Evolutionary conservation across 2,113 vertebrate species (phyloP), one percentile per base, ranked within the genome.

Genomic region (Vanacampus margaritifer): DNA sequence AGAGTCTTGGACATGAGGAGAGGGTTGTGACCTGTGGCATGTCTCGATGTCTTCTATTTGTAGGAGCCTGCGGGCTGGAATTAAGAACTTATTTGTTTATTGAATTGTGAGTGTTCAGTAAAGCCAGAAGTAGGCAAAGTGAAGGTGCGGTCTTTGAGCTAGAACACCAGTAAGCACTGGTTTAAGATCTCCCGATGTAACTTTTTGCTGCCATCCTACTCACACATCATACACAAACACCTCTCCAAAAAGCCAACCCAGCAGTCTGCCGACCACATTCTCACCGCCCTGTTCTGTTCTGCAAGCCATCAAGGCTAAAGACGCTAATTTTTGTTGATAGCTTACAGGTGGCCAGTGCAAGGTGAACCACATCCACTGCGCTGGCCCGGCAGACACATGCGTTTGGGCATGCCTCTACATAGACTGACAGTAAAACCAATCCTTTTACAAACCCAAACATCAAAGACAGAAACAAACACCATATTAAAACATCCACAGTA

Each of bases 271-370:
- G 65, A 61, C 79, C 67, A 75, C 79, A 77, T 76, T 82, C 75
- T 82, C 83, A 71, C 81, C 64, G 54, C 78, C 77, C 80, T 73
- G 77, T 74, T 72, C 69, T 78, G 85, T 72, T 88, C 91, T 89
- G 87, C 86, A 88, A 90, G 72, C 85, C 85, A 91, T 91, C 90
- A 90, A 80, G 76, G 73, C 81, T 87, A 88, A 90, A 90, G 87
- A 88, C 87, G 77, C 89, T 91, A 88, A 92, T 92, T 92, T 91
- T 80, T 83, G 70, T 78, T 54, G 89, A 92, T 92, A 82, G 90
- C 86, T 92, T 91, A 90, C 91, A 92, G 91, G 90, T 92, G 91
- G 91, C 86, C 88, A 66, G 71, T 81, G 87, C 87, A 92, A 90
- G 89, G 90, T 91, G 85, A 88, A 88, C 88, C 76, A 84, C 80